Conservation (phyloP, 30 jellyfish, hydroid and myxozoan genomes). For the Phacellophora camtschatica region DNA sequence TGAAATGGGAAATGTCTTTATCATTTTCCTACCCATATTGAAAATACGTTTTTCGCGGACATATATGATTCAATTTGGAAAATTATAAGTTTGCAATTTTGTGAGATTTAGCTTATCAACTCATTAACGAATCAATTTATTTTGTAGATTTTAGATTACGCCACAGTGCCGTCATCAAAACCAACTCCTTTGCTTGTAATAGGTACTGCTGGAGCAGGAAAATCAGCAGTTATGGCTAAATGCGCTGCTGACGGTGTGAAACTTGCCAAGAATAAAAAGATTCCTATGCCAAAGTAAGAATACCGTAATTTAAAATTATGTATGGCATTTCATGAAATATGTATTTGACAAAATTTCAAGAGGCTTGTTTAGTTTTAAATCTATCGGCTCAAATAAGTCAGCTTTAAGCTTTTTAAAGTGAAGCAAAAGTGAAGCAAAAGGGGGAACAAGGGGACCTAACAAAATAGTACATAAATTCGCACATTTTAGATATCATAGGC, state of each 20-base stretch:
- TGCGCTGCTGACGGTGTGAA: constrained; percentile 84
- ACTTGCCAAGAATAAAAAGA: constrained; percentile 35
- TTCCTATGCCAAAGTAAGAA: constrained; percentile 76
- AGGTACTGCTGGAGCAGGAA: constrained; percentile 99
- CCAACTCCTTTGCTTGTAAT: constrained; percentile 79
- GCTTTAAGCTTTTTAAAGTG: no score
- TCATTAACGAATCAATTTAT: neutral
- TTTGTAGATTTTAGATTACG: constrained; percentile 53
- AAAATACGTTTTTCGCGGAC: no score
- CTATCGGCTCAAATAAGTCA: no score
- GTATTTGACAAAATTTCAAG: no score
- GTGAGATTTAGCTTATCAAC: neutral
- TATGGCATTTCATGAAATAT: no score
- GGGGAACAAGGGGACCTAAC: neutral
- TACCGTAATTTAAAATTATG: neutral
- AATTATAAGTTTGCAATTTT: no score
- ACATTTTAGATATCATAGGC: no score
- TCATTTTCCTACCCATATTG: no score
- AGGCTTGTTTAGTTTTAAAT: no score
- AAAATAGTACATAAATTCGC: no score
- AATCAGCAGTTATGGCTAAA: constrained; percentile 98
- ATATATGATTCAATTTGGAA: no score
- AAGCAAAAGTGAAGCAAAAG: neutral
- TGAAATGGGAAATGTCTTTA: no score
- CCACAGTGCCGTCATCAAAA: constrained; percentile 6